Evolutionary conservation across 2,113 vertebrate species (phyloP), one percentile per base, ranked within the genome.

Genomic region (Neofelis nebulosa): DNA sequence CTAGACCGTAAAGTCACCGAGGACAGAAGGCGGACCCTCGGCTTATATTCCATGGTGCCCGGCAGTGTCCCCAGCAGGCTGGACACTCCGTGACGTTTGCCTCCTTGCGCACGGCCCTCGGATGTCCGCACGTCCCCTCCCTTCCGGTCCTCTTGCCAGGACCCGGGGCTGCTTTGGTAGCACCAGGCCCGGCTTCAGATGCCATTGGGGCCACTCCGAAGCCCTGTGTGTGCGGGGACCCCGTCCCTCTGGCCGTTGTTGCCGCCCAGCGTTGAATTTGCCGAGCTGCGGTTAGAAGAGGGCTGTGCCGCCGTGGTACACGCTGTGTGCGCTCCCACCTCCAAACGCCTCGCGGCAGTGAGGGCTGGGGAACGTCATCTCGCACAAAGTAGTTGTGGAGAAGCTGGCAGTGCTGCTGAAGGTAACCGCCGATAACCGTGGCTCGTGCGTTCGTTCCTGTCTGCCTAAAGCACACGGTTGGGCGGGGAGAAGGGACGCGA

Each of bases 401-500:
- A 78, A 33, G 7, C 57, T 5, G 15, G 57, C 25, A 1, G 63
- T 0, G 63, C 41, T 5, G 25, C 55, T 4, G 63, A 41, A 12
- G 1, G 19, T 14, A 6, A 5, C 87, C 57, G 81, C 85, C 31
- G 16, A 55, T 13, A 33, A 45, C 36, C 0, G 5, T 78, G 27
- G 81, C 90, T 79, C 2, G n/a, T 29, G 41, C 1, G 0, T 4
- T 7, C 0, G 19, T 33, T 63, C 92, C 36, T 4, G 1, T 83
- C 89, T 74, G 7, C 90, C 3, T 0, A 2, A 0, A 89, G 95
- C 88, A 95, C 97, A 93, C 89, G 95, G 85, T 38, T 5, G 0
- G 1, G 68, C 80, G 19, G n/a, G 48, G 95, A 91, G 71, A 80
- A 45, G 76, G 71, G 66, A 81, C 55, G 2, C 16, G 45, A 5